Conservation (phyloP, 2,888 invertebrate genomes). For the Ecliptopera silaceata region DNA sequence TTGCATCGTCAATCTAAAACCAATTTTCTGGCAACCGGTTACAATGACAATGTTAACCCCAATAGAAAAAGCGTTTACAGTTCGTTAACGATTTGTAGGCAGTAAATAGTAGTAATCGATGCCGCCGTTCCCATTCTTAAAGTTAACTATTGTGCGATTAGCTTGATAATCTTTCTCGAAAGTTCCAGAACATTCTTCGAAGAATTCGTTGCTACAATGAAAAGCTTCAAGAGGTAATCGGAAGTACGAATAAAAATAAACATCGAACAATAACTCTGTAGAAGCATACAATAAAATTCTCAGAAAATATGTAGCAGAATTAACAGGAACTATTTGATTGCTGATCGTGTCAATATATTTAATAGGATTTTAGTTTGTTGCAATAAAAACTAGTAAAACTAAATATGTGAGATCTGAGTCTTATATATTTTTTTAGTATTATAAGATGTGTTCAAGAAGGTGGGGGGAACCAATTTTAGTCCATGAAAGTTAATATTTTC, state of each 20-base stretch:
- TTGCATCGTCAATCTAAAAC: constrained; percentile 28
- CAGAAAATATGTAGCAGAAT: no score
- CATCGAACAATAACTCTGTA: background rate
- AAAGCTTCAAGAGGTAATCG: background rate
- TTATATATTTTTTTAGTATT: no score
- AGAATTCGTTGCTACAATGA: background rate
- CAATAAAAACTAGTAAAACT: no score
- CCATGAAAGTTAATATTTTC: no score
- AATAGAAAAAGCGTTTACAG: constrained; percentile 44
- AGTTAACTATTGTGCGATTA: constrained; percentile 32
- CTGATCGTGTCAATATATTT: no score
- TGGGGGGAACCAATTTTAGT: no score
- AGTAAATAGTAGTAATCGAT: constrained; percentile 43
- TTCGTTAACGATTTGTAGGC: constrained; percentile 37
- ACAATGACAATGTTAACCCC: constrained; percentile 41
- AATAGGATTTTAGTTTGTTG: no score
- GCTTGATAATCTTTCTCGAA: constrained; percentile 15
- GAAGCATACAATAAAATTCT: no score
- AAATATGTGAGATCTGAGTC: no score
- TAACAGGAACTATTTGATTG: no score
- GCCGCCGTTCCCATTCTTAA: constrained; percentile 39
- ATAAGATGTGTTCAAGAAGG: no score
- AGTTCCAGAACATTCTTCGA: background rate
- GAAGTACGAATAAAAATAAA: background rate
- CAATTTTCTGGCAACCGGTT: constrained; percentile 33